Percentiles rank a stretch among this genome's conserved stretches.
These are phyloP conservation scores for Benthosema pterotum DNA, from an alignment of 2,797 vertebrate species.

Conservation along the genomic window DNA sequence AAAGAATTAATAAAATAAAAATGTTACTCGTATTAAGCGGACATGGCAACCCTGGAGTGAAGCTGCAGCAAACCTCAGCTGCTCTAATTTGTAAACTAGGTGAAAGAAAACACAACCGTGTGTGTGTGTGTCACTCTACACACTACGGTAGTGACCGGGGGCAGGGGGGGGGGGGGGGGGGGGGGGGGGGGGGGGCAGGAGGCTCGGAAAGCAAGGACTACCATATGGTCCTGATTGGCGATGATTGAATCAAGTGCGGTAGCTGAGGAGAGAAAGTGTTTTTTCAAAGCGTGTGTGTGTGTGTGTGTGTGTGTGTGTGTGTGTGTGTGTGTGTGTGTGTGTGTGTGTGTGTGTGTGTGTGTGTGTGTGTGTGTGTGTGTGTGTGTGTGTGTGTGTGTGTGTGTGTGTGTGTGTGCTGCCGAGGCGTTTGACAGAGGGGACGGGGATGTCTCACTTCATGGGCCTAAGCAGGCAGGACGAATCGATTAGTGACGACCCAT, in stretches of 20 bases:
- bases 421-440: conserved; percentile 59
- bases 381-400: background rate
- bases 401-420: conserved; percentile 43
- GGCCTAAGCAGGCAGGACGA: conserved; percentile 62
- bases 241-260: conserved; percentile 70
- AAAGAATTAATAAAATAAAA: no score
- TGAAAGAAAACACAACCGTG: conserved; percentile 38
- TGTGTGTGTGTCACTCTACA: conserved; percentile 24
- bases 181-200: conserved; percentile 28
- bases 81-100: conserved; percentile 81
- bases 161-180: conserved; percentile 15
- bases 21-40: no score
- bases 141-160: background rate
- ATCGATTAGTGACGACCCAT: conserved; percentile 71
- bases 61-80: conserved; percentile 74
- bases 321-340: no score
- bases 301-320: no score
- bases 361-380: background rate
- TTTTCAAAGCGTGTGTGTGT: conserved; percentile 49
- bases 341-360: no score
- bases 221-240: conserved; percentile 71
- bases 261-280: conserved; percentile 60
- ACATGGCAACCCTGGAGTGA: conserved; percentile 21
- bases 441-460: conserved; percentile 44
- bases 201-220: conserved; percentile 29